Conservation (phyloP, 1,140 invertebrate genomes). For the Aphis gossypii region DNA sequence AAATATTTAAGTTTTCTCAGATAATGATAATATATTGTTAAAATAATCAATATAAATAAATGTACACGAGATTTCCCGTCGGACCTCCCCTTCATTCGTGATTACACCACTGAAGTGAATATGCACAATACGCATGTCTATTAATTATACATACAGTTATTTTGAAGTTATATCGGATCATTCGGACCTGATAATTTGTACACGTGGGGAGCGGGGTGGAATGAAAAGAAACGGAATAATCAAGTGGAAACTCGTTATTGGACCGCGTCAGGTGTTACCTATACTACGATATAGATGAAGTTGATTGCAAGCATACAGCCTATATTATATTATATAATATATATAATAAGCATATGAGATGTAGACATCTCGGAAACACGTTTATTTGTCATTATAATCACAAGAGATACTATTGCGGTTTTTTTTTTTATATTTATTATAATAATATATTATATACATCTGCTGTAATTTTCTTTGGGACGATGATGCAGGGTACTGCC, state of each 20-base stretch:
- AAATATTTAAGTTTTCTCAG: not conserved
- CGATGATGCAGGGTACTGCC: not conserved
- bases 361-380: not conserved
- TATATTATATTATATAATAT: not conserved
- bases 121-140: not conserved
- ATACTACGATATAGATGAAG: not conserved
- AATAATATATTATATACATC: not conserved
- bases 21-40: not conserved
- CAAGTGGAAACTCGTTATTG: slow-evolving; percentile 38
- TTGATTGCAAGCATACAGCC: not conserved
- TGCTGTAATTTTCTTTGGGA: not conserved
- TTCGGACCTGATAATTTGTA: slow-evolving; percentile 41
- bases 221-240: slow-evolving; percentile 6
- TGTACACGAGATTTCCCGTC: not conserved
- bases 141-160: not conserved
- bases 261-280: slow-evolving; percentile 48
- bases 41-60: not conserved
- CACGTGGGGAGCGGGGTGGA: not conserved
- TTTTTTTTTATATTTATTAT: not conserved
- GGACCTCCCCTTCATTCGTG: not conserved
- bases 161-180: slow-evolving; percentile 17
- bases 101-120: not conserved
- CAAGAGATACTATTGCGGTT: not conserved
- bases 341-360: not conserved
- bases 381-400: slow-evolving; percentile 25